Percentiles rank a stretch among this genome's conserved stretches.
Evolutionary conservation across 2,113 vertebrate genomes (phyloP).

Genomic region (Hoplias malabaricus): DNA sequence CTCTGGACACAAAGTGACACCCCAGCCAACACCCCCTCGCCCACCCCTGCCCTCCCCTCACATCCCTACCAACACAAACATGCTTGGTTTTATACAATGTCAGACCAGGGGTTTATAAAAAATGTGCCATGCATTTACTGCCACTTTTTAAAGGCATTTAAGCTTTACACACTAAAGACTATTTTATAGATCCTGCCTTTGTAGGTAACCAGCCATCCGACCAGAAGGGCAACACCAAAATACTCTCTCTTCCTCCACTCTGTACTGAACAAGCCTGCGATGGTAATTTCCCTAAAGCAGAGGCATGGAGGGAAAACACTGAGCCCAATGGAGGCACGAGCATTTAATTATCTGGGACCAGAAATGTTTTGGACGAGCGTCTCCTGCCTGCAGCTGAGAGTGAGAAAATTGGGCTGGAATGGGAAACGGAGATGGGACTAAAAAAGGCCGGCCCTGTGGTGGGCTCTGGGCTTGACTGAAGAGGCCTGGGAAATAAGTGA

Average conservation of each 20-base stretch:
- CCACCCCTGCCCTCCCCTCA: conserved; percentile 53
- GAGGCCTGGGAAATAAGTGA: conserved; percentile 72
- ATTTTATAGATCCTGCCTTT: too few species aligned
- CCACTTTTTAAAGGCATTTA: conserved; percentile 49
- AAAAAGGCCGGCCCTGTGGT: conserved; percentile 35
- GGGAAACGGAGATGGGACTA: conserved; percentile 67
- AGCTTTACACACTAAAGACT: too few species aligned
- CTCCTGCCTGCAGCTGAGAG: conserved; percentile 75
- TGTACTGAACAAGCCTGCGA: conserved; percentile 67
- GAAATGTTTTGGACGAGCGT: conserved; percentile 69
- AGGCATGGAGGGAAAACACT: conserved; percentile 69
- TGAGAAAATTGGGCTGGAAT: conserved; percentile 71
- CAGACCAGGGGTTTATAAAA: conserved; percentile 59
- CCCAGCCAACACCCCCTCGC: conserved; percentile 67
- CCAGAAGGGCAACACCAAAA: conserved; percentile 66
- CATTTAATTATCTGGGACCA: conserved; percentile 85
- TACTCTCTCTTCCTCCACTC: conserved; percentile 67
- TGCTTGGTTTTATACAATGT: neutral
- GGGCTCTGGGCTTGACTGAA: conserved; percentile 54
- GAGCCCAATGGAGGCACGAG: conserved; percentile 76
- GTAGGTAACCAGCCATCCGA: conserved; percentile 59
- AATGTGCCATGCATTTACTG: too few species aligned
- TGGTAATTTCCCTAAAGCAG: conserved; percentile 89
- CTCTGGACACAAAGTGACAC: conserved; percentile 83
- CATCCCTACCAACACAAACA: neutral